Base-by-base conservation (phyloP, 2,113 vertebrate genomes). In the Jacana jacana region DNA sequence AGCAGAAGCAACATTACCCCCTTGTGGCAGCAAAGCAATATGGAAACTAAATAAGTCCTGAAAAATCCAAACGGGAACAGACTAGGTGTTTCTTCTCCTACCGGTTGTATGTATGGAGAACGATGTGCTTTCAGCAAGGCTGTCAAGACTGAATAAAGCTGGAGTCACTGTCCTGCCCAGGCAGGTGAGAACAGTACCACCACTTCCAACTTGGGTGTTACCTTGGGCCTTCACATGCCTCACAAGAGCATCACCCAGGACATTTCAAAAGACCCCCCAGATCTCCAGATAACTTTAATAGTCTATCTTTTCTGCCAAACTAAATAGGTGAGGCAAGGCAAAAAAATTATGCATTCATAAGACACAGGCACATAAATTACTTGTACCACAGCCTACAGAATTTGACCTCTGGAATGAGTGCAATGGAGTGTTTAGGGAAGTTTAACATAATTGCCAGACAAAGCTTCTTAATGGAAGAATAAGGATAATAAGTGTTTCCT, bases 1-100 rank as follows among this genome's bases (percentile, higher is more conserved):
- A 96, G 31, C n/a, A 91, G 57, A 93, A 91, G 84, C 96, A 96
- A 96, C 86, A 93, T 82, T 96, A 93, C 96, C 96, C 91, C 65
- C 95, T 96, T 91, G 96, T 94, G 96, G 96, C 57, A 66, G 86
- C 52, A 89, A 92, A 75, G 83, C 61, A 72, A 82, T 27, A 87
- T 1, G n/a, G 54, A 95, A 86, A 66, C 11, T 2, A 46, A 61
- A 25, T 25, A 30, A 71, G 13, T 25, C 28, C 60, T 30, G 17
- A 86, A 42, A 86, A 73, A 87, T 54, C 77, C 57, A 25, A 55
- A 78, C 11, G 27, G 10, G 24, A 91, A 51, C 23, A 80, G 37
- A 77, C 4, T 1, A 60, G 17, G 12, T 2, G 4, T 19, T 84
- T 54, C 46, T 75, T n/a, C 49, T 33, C 30, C 7, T 6, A 48